Base-by-base conservation (phyloP, 2,797 vertebrate species). In the Zalophus californianus region DNA sequence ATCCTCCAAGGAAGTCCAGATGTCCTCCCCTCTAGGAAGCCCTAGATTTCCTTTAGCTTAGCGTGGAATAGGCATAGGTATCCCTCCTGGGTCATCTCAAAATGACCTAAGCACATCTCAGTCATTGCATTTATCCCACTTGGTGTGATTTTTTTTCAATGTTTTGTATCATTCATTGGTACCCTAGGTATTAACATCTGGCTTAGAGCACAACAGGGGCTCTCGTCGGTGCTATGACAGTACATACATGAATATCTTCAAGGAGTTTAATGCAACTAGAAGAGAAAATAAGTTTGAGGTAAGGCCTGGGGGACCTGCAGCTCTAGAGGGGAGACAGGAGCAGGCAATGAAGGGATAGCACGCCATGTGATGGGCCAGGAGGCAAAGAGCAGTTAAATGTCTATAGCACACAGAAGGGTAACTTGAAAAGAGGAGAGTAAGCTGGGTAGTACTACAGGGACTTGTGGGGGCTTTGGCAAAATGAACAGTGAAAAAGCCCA, bases 281-380 rank as follows among this genome's bases (percentile, higher is more conserved):
- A 64, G 13, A 87, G 62, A 41, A 70, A 50, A 4, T 0, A 14
- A 62, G 9, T 73, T 27, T 15, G 6, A 50, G 44, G 35, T 25
- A 5, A 44, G 27, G 15, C 14, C 1, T 0, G 11, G 25, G 38
- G 38, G 10, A 35, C 15, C 21, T 4, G 12, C 38, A 35, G 27
- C 18, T 27, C 1, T 6, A 16, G 44, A 12, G 29, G 23, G 14
- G 2, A 41, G 77, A 25, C 11, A 6, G 29, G 35, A 8, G 14
- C 44, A n/a, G 62, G 21, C 5, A 2, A 60, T 0, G 29, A 60
- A 60, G 14, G 50, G 1, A 0, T 0, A 5, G n/a, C 5, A 1
- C 5, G 29, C 23, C 5, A 0, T 2, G 0, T 1, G 2, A 41
- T 0, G 8, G 25, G 41, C 38, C 72, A 79, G 21, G 35, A 11